Base-by-base conservation (phyloP, 2,113 vertebrate species). In the Osmerus eperlanus region DNA sequence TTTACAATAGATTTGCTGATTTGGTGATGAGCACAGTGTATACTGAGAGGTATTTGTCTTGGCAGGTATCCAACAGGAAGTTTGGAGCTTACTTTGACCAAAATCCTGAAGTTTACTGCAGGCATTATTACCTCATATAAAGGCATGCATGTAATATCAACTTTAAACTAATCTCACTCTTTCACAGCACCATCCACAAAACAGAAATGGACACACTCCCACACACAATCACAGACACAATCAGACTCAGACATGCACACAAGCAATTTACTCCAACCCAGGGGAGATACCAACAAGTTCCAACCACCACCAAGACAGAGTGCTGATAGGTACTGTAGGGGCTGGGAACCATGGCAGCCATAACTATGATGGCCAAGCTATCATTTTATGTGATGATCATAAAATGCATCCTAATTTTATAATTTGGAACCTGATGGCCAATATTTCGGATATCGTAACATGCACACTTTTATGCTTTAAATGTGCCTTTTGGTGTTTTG, bases 51-150 rank as follows among this genome's bases (percentile, higher is more conserved):
- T 77, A 63, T 63, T 78, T 76, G 36, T 52, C 7, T 68, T 71
- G 68, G 68, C 36, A 55, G n/a, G 32, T 9, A 65, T 69, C 54
- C 68, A 52, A 77, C 68, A 80, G 69, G 75, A 84, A 71, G 75
- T 67, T 67, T 67, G 67, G 15, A 16, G 29, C n/a, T 73, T 67
- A 54, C 29, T 75, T 16, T 47, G 28, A 16, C 52, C 9, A 12
- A 70, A 69, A 18, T 16, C 32, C 32, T 32, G 29, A 19, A 53
- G 62, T 72, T 71, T 56, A 76, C 51, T 73, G 14, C 12, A 54
- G 7, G 62, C 19, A 65, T 64, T 23, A 75, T 77, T 53, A 74
- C 70, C 70, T 71, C 70, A 67, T 74, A 62, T 41, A 62, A 73
- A 56, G 70, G 58, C 25, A 25, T 16, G 19, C 7, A 41, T 28